Evolutionary conservation across 2,113 vertebrate genomes (phyloP).

Genomic region (Epinephelus fuscoguttatus): DNA sequence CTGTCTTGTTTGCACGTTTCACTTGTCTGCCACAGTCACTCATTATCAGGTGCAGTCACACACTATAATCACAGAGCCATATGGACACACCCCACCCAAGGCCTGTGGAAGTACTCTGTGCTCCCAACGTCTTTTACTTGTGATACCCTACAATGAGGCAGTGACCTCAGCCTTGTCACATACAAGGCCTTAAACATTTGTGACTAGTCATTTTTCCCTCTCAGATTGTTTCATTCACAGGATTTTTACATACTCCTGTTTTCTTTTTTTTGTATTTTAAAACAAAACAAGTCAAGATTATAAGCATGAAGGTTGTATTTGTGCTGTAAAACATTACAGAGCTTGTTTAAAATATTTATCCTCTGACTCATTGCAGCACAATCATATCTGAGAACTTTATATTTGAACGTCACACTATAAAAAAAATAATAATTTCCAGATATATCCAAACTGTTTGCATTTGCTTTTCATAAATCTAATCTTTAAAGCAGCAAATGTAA

Average conservation of each 20-base stretch:
- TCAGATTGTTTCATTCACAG: neutral
- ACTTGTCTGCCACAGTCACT: neutral
- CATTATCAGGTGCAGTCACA: constrained; percentile 41
- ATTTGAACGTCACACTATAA: neutral
- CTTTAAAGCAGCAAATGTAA: neutral
- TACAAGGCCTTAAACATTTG: neutral
- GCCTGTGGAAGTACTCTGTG: neutral
- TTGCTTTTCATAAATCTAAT: too few species aligned
- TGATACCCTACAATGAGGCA: too few species aligned
- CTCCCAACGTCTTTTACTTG: neutral
- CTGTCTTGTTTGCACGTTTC: constrained; percentile 21
- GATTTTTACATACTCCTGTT: neutral
- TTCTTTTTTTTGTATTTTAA: neutral
- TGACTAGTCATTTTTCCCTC: neutral
- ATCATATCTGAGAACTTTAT: neutral
- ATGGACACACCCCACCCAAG: neutral
- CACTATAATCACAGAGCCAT: neutral
- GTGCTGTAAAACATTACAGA: neutral
- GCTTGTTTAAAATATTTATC: neutral
- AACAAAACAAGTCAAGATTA: neutral
- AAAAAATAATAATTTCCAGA: neutral
- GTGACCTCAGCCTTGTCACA: neutral
- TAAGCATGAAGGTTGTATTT: neutral
- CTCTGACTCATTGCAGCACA: neutral
- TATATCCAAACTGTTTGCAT: neutral